Percentiles rank a stretch among this genome's conserved stretches.
Conservation (phyloP, 2,888 invertebrate species). For the Dicycla oo region DNA sequence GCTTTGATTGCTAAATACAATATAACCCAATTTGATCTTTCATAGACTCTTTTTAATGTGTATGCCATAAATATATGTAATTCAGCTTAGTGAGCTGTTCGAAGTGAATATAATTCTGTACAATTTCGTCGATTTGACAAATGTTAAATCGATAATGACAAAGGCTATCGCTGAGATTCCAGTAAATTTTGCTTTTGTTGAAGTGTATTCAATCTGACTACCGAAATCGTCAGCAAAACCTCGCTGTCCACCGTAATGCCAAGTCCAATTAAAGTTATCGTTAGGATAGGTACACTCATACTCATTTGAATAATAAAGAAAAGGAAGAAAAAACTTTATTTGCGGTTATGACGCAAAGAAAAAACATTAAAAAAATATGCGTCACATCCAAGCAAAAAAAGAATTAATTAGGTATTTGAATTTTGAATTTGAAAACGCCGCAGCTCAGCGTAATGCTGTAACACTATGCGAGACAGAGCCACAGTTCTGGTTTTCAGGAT, state of each 20-base stretch:
- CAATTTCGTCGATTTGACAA: not conserved
- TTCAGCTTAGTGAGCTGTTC: not conserved
- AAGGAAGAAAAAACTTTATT: not conserved
- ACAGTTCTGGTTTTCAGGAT: not conserved
- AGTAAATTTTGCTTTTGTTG: not conserved
- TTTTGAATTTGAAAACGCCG: too few relatives aligned
- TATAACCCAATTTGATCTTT: not conserved
- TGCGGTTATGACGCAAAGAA: not conserved
- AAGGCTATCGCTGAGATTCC: not conserved
- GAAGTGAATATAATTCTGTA: not conserved
- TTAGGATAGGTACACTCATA: not conserved
- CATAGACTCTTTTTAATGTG: not conserved
- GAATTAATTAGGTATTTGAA: too few relatives aligned
- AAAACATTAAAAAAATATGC: not conserved
- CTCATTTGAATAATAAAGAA: not conserved
- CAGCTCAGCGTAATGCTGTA: not conserved
- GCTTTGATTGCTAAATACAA: not conserved
- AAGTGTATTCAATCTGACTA: not conserved
- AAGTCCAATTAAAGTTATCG: not conserved
- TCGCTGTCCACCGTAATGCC: not conserved
- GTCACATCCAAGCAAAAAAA: not conserved
- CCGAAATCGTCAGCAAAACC: not conserved
- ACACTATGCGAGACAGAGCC: not conserved
- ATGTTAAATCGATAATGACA: not conserved
- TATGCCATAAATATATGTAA: conserved; percentile 11